Evolutionary conservation across 2,113 vertebrate species (phyloP).

Genomic region (Malurus cyaneus): DNA sequence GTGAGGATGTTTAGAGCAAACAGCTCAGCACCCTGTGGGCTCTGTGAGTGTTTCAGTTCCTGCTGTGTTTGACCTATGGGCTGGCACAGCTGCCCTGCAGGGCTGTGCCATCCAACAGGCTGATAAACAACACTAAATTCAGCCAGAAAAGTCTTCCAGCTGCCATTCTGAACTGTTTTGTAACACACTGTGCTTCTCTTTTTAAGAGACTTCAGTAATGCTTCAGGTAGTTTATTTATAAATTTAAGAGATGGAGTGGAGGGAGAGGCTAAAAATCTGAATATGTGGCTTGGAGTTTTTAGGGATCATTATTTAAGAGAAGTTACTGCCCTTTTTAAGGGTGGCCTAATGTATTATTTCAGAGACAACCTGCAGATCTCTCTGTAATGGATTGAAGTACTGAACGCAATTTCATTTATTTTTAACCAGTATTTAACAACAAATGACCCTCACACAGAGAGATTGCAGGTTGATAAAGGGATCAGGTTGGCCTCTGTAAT

Average conservation of each 20-base stretch:
- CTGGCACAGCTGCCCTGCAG: neutral
- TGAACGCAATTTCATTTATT: neutral
- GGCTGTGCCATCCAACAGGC: fast-evolving
- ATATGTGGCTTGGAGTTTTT: neutral
- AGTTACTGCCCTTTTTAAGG: neutral
- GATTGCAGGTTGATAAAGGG: neutral
- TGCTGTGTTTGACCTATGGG: constrained; percentile 44
- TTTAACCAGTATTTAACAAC: neutral
- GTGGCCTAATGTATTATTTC: neutral
- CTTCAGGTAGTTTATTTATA: neutral
- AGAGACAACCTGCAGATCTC: neutral
- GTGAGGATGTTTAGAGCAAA: neutral
- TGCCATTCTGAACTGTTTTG: neutral
- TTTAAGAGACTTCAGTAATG: neutral
- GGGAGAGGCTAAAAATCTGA: neutral
- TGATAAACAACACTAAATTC: neutral
- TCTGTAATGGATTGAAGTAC: neutral
- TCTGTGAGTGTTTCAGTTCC: neutral
- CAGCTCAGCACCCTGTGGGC: neutral
- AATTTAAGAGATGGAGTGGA: neutral
- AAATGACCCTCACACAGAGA: neutral
- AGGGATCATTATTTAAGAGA: neutral
- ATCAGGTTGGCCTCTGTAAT: neutral
- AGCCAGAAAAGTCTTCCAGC: neutral
- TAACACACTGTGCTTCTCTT: neutral